A percentile compares a stretch with the other conserved stretches of the same genome.
These are phyloP conservation scores for Rhyacophila evoluta DNA, from an alignment of 2,888 invertebrate species.

Conservation along the genomic window DNA sequence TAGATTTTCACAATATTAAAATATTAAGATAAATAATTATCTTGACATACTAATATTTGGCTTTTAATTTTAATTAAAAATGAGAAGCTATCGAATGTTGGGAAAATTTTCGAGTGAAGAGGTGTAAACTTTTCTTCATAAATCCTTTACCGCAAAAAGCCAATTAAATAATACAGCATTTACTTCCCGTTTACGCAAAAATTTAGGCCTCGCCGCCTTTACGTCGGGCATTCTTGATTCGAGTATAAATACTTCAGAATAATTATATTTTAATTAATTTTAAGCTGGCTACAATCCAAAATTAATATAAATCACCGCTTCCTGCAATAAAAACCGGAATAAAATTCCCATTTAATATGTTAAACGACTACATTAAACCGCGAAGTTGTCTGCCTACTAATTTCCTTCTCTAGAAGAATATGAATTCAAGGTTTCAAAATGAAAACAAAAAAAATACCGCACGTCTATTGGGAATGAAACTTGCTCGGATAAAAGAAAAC, in stretches of 20 bases:
- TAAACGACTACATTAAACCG: conserved; percentile 49
- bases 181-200: not conserved
- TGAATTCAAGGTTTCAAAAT: conserved; percentile 40
- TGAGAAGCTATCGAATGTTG: not conserved
- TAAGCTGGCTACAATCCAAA: conserved; percentile 36
- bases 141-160: conserved; percentile 3
- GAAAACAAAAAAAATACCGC: conserved; percentile 41
- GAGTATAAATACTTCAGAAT: conserved; percentile 25
- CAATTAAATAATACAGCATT: conserved; percentile 17
- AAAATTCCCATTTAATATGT: conserved; percentile 50
- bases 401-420: conserved; percentile 45
- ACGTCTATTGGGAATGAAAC: conserved; percentile 34
- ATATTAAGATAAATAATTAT: no score
- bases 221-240: conserved; percentile 19
- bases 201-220: not conserved
- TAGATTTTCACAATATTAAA: no score
- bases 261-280: conserved; percentile 30
- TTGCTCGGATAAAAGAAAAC: conserved; percentile 28
- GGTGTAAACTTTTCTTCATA: not conserved
- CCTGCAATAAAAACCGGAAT: conserved; percentile 49
- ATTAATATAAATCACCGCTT: conserved; percentile 46
- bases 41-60: no score
- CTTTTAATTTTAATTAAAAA: not conserved
- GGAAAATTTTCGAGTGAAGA: not conserved
- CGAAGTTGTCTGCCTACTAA: conserved; percentile 46